Evolutionary conservation across 2,888 invertebrate genomes (phyloP).

Genomic region (Cyrtodaria siliqua): DNA sequence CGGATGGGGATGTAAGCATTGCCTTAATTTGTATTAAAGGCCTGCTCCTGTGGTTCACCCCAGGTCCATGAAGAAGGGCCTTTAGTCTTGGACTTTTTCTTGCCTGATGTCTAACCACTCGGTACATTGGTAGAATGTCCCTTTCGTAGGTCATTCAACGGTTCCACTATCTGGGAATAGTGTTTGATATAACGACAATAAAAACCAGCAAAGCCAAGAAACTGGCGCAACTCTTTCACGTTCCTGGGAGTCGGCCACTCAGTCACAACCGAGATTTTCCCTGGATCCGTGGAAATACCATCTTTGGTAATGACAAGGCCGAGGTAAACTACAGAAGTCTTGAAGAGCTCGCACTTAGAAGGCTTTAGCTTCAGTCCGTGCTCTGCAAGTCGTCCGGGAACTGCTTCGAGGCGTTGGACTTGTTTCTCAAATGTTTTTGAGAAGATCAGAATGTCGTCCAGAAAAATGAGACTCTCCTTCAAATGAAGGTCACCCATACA

Average conservation of each 20-base stretch:
- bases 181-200: conserved; percentile 8
- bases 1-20: conserved; percentile 26
- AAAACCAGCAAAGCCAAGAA: conserved; percentile 21
- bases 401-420: too few relatives aligned
- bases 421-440: too few relatives aligned
- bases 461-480: too few relatives aligned
- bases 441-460: too few relatives aligned
- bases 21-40: conserved; percentile 27
- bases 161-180: background rate
- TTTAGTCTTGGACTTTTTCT: background rate
- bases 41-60: conserved; percentile 18
- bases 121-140: conserved; percentile 7
- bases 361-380: too few relatives aligned
- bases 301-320: too few relatives aligned
- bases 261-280: background rate
- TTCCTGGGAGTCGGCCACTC: conserved; percentile 13
- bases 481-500: too few relatives aligned
- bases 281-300: too few relatives aligned
- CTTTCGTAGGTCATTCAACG: conserved; percentile 5
- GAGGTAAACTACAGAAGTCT: too few relatives aligned
- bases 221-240: conserved; percentile 9
- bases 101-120: conserved; percentile 1
- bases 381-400: too few relatives aligned
- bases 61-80: conserved; percentile 17
- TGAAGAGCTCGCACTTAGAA: too few relatives aligned